Evolutionary conservation across 2,888 invertebrate species (phyloP).

Genomic region (Parasteatoda lunata): DNA sequence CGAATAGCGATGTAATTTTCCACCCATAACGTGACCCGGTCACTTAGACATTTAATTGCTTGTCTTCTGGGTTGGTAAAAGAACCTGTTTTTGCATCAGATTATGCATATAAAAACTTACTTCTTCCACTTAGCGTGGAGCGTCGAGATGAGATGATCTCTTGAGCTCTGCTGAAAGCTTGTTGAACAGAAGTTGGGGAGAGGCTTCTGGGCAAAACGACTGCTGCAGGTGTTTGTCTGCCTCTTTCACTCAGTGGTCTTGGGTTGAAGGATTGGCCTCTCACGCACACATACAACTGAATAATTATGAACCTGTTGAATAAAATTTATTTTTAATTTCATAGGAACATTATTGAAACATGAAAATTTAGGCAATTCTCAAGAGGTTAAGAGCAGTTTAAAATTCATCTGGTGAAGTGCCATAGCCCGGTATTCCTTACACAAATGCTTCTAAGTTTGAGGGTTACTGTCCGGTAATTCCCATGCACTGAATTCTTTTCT

Average conservation of each 20-base stretch:
- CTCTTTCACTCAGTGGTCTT: conserved; percentile 24
- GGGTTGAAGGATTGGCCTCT: conserved; percentile 50
- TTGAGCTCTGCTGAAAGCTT: conserved; percentile 38
- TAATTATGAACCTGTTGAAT: no score
- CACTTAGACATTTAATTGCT: background rate
- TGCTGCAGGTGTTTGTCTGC: background rate
- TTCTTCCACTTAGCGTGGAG: background rate
- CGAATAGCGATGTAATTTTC: background rate
- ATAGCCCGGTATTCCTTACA: no score
- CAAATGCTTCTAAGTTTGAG: no score
- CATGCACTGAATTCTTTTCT: no score
- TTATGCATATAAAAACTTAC: conserved; percentile 16
- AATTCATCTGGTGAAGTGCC: no score
- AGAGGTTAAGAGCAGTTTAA: no score
- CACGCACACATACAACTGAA: background rate
- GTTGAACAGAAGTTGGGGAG: conserved; percentile 28
- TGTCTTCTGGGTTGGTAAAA: background rate
- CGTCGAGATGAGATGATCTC: conserved; percentile 18
- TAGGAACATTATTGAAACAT: no score
- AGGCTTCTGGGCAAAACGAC: conserved; percentile 55
- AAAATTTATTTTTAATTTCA: no score
- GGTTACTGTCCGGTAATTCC: no score
- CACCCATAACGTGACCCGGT: background rate
- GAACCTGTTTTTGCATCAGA: background rate
- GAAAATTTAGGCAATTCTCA: no score